Evolutionary conservation across 2,797 vertebrate genomes (phyloP).

Genomic region (Trematomus bernacchii): DNA sequence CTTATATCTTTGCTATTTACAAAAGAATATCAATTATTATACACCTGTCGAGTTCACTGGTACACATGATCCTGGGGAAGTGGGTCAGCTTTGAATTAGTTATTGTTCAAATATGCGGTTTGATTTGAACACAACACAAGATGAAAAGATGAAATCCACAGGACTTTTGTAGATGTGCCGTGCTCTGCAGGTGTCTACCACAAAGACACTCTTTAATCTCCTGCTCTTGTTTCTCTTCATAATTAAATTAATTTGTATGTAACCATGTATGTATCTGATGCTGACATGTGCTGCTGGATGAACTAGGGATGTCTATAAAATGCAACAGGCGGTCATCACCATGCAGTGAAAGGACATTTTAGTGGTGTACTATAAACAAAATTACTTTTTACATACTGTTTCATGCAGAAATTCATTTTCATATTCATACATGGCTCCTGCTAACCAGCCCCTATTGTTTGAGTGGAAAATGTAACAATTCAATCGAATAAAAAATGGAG

Average conservation of each 20-base stretch:
- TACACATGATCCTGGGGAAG: background rate
- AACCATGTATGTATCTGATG: background rate
- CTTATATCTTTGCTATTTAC: background rate
- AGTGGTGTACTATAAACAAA: too few species aligned
- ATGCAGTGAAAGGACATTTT: too few species aligned
- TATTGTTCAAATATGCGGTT: conserved; percentile 5
- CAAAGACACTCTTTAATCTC: conserved; percentile 23
- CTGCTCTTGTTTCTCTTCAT: background rate
- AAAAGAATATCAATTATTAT: background rate
- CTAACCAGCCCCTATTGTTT: background rate
- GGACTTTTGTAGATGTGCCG: background rate
- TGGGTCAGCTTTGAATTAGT: background rate
- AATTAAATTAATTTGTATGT: conserved; percentile 7
- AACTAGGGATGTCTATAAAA: background rate
- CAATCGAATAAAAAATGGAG: background rate
- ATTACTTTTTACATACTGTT: too few species aligned
- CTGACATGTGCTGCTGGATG: background rate
- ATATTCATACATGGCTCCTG: too few species aligned
- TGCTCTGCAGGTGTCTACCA: background rate
- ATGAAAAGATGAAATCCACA: background rate
- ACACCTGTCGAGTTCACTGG: background rate
- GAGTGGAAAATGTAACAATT: background rate
- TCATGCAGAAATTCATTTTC: too few species aligned
- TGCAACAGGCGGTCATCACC: too few species aligned
- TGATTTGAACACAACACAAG: conserved; percentile 15